phyloP scores from a whole-genome alignment of 2,113 vertebrate species.

The Dromiciops gliroides region DNA sequence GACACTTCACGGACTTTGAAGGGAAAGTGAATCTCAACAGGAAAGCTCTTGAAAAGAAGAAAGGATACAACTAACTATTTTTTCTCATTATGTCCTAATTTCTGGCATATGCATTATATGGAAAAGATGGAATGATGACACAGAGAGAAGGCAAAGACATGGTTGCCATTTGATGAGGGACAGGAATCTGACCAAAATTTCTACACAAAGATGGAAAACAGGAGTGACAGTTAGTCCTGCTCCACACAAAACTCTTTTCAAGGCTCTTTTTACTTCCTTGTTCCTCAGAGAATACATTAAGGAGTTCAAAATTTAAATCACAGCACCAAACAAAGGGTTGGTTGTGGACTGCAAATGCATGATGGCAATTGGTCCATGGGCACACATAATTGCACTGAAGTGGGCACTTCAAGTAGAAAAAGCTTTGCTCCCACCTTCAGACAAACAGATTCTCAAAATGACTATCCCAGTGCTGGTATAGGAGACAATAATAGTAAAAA shows the following conservation, averaged over 20 bases:
- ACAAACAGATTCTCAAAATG: conserved; percentile 59
- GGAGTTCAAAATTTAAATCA: conserved; percentile 51
- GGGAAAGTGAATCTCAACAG: neutral
- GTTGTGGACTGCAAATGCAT: conserved; percentile 60
- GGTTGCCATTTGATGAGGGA: neutral
- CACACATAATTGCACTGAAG: conserved; percentile 65
- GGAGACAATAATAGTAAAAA: conserved; percentile 67
- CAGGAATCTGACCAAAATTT: neutral
- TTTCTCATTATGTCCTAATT: too few species aligned
- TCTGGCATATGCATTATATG: neutral
- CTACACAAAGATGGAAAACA: neutral
- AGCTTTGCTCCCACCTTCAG: conserved; percentile 61
- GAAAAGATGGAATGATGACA: neutral
- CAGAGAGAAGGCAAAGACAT: neutral
- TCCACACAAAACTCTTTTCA: conserved; percentile 41
- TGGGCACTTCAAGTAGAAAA: conserved; percentile 76
- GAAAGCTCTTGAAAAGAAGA: neutral
- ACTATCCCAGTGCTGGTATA: conserved; percentile 52
- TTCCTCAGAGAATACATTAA: conserved; percentile 69
- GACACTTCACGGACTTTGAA: neutral
- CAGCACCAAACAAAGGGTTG: conserved; percentile 42
- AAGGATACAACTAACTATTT: neutral
- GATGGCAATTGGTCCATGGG: conserved; percentile 65
- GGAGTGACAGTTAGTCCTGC: neutral
- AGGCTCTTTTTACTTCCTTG: conserved; percentile 54